A percentile compares a stretch with the other conserved stretches of the same genome.
Evolutionary conservation across 53 echinoderm and acorn worm species (phyloP).

Genomic region (Zoroaster sp.): DNA sequence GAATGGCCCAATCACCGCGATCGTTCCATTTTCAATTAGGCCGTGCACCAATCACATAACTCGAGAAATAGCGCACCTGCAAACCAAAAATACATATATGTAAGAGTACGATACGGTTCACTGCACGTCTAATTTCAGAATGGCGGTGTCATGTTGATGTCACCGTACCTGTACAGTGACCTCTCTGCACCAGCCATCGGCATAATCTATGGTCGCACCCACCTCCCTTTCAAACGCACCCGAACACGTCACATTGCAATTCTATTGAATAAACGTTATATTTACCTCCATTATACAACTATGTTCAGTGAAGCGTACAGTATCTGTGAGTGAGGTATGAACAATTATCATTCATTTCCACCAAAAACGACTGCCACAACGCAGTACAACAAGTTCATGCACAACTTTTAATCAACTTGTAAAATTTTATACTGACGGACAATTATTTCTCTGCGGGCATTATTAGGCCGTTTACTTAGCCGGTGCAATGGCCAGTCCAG

Average conservation of each 20-base stretch:
- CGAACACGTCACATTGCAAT: neutral
- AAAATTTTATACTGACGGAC: neutral
- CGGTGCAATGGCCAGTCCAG: slow-evolving; percentile 6
- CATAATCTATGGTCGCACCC: neutral
- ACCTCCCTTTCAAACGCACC: neutral
- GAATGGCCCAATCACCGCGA: slow-evolving; percentile 22
- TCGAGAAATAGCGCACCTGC: neutral
- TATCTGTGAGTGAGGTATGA: too few species aligned
- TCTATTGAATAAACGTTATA: neutral
- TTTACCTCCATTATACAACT: too few species aligned
- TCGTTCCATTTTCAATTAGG: neutral
- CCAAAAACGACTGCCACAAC: neutral
- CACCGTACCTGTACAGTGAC: too few species aligned
- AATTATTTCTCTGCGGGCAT: neutral
- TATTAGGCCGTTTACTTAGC: neutral
- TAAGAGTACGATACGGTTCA: slow-evolving; percentile 1
- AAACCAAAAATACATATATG: neutral
- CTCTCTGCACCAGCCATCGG: too few species aligned
- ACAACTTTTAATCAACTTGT: neutral
- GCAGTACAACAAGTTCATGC: neutral
- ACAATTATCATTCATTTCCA: too few species aligned
- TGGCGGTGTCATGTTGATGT: neutral
- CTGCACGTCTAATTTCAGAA: neutral
- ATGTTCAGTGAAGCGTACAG: neutral
- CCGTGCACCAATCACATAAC: neutral